phyloP scores from a whole-genome alignment of 2,888 invertebrate genomes.

The Spilarctia lutea region DNA sequence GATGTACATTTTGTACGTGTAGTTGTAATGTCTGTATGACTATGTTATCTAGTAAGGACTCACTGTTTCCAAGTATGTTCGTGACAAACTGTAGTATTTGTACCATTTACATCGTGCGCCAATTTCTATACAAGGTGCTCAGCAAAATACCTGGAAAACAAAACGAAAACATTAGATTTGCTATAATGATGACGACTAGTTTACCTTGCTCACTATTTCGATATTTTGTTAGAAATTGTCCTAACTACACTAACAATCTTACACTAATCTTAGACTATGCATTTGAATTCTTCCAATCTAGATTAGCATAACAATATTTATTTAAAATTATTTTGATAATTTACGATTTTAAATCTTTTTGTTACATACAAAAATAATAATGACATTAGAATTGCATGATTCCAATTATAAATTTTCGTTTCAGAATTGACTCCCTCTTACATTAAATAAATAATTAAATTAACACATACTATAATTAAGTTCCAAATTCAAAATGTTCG shows the following conservation, averaged over 20 bases:
- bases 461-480: conserved; percentile 65
- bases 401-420: background rate
- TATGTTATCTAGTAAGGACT: conserved; percentile 55
- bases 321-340: background rate
- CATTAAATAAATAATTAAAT: conserved; percentile 52
- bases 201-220: background rate
- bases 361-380: background rate
- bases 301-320: no score
- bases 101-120: conserved; percentile 53
- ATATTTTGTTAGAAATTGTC: background rate
- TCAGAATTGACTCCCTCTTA: background rate
- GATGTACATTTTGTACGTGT: background rate
- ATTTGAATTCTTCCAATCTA: no score
- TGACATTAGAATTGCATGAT: background rate
- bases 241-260: no score
- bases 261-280: no score
- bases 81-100: conserved; percentile 60
- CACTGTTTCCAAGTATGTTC: conserved; percentile 66
- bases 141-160: conserved; percentile 72
- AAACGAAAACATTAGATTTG: conserved; percentile 51
- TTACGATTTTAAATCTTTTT: background rate
- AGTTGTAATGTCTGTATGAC: conserved; percentile 1
- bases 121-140: conserved; percentile 60
- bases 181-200: conserved; percentile 9
- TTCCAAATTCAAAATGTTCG: conserved; percentile 69